These are phyloP conservation scores for Coenobita brevimanus DNA, from an alignment of 1,140 invertebrate genomes.

Conservation along the genomic window DNA sequence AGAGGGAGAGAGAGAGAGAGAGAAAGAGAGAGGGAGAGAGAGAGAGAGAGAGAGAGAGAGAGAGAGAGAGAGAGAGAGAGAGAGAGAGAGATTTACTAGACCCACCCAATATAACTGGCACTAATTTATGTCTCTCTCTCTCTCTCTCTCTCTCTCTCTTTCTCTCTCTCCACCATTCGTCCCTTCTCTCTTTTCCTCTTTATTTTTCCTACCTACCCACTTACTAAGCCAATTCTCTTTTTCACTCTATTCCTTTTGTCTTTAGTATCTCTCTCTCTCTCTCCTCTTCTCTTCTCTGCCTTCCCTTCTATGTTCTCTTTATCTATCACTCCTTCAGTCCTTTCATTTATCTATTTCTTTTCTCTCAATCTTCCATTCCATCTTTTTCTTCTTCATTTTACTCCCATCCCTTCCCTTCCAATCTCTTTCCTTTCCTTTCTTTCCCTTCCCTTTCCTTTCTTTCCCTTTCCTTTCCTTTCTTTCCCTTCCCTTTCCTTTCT, in stretches of 20 bases:
- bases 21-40: neutral
- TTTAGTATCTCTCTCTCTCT: neutral
- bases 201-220: neutral
- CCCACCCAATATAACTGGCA: too few species aligned
- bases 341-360: neutral
- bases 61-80: neutral
- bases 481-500: neutral
- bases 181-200: neutral
- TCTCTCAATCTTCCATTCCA: neutral
- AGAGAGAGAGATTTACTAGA: neutral
- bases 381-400: neutral
- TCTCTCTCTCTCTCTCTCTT: neutral
- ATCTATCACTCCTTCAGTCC: neutral
- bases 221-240: neutral
- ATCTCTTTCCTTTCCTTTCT: neutral
- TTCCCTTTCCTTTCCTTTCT: neutral
- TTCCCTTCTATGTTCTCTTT: neutral
- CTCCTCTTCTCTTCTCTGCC: neutral
- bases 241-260: neutral
- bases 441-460: neutral
- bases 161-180: neutral
- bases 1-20: neutral
- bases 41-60: neutral
- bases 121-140: neutral
- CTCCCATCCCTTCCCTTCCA: neutral